Conservation (phyloP, 2,113 vertebrate genomes). For the Nothocercus nigrocapillus region DNA sequence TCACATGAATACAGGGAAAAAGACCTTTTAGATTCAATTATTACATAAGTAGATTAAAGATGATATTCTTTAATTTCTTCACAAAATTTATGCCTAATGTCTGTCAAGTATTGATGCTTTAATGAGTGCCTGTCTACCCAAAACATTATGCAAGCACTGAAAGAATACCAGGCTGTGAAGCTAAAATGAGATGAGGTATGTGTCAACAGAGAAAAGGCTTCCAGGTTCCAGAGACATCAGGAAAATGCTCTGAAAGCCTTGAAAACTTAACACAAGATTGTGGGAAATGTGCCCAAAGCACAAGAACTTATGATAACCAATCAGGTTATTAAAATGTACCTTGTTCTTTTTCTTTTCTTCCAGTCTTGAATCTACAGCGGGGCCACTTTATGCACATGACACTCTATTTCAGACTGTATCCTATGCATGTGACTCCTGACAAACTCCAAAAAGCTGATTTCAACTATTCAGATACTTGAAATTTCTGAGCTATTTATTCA, state of each 20-base stretch:
- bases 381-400: not conserved
- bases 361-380: not conserved
- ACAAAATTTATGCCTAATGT: not conserved
- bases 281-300: not conserved
- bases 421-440: not conserved
- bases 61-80: slow-evolving; percentile 3
- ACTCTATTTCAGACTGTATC: not conserved
- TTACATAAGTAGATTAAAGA: not conserved
- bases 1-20: not conserved
- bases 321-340: not conserved
- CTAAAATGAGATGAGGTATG: not conserved
- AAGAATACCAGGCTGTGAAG: not conserved
- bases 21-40: not conserved
- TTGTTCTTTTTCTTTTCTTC: not conserved
- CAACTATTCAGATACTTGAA: not conserved
- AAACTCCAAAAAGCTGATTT: not conserved
- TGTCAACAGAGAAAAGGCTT: not conserved
- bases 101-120: not conserved
- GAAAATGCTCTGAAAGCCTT: not conserved
- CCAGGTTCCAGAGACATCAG: fast-evolving
- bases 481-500: not conserved
- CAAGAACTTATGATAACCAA: not conserved
- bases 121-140: slow-evolving; percentile 9
- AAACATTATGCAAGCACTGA: not conserved
- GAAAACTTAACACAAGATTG: not conserved